Evolutionary conservation across 64 coral and sea anemone species (phyloP).

Genomic region (Montipora foliosa): DNA sequence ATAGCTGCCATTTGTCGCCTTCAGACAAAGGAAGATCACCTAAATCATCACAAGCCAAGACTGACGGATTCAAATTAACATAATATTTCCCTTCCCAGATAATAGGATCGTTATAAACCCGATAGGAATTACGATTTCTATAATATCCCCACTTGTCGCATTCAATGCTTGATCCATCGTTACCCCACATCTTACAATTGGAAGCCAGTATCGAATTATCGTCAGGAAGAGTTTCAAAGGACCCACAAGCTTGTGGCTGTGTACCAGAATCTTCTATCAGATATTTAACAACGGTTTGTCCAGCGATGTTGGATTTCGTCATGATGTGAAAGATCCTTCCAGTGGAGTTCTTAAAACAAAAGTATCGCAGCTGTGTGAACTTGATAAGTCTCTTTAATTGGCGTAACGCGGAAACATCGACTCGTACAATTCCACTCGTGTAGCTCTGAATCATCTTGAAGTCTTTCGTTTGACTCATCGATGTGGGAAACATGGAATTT

Average conservation of each 20-base stretch:
- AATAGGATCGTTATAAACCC: conserved; percentile 60
- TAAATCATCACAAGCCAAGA: conserved; percentile 41
- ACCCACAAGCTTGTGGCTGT: conserved; percentile 59
- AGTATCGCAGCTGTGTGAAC: conserved; percentile 64
- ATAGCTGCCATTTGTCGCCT: conserved; percentile 55
- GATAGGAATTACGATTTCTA: conserved; percentile 18
- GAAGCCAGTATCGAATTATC: conserved; percentile 61
- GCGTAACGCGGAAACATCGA: conserved; percentile 26
- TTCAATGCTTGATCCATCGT: background rate
- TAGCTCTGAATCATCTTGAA: conserved; percentile 63
- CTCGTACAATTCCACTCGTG: conserved; percentile 38
- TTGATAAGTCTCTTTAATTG: conserved; percentile 48
- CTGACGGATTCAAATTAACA: conserved; percentile 16
- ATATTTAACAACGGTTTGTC: conserved; percentile 38
- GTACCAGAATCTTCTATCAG: background rate
- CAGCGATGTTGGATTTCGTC: conserved; percentile 46
- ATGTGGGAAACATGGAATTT: background rate
- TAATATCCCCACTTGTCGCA: conserved; percentile 54
- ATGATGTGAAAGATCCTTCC: conserved; percentile 82
- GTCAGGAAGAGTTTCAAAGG: conserved; percentile 47
- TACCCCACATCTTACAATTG: conserved; percentile 71
- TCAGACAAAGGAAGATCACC: background rate
- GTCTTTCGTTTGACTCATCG: conserved; percentile 18
- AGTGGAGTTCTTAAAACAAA: conserved; percentile 62
- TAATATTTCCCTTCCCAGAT: conserved; percentile 57